Evolutionary conservation across 2,113 vertebrate genomes (phyloP), one percentile per base, ranked within the genome.

Genomic region (Brachypteracias leptosomus): DNA sequence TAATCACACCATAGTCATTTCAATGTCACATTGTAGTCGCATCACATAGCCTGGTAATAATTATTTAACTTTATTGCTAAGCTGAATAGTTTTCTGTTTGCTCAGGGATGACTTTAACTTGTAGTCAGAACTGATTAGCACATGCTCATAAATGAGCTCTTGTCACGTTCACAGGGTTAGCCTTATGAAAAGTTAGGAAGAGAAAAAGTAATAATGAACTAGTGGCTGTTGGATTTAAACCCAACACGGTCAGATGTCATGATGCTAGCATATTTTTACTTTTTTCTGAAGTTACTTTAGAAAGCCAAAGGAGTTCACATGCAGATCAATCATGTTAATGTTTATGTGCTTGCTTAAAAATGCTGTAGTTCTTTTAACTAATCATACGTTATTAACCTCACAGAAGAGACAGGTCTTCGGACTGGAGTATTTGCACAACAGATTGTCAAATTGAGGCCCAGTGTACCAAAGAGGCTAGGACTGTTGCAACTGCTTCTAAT

Each of bases 11-110:
- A 33, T 82, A 96, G 92, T 95, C 84, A 88, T 97, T 97, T 98
- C 97, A 97, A 97, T 98, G 97, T 97, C 97, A 96, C 88, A 96
- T 93, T 97, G 95, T 96, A 97, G 92, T 97, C 73, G 38, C 89
- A 97, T 96, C 95, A 95, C 93, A 97, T 96, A 97, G 84, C 79
- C 92, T 93, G 93, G 77, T 94, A 98, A 97, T 97, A 98, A 97
- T 98, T 98, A 97, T 96, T 98, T 97, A 98, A 96, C 97, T 97
- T 98, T 94, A 94, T 96, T 97, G 88, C 95, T 96, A 96, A 97
- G 95, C 77, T 61, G 87, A 96, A 96, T 95, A 97, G 94, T 97
- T 97, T 95, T 97, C 92, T 98, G 86, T 98, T 97, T 97, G 96
- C 92, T 97, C 89, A 97, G 67, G 93, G 90, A 96, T 95, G 93